Evolutionary conservation across 2,113 vertebrate genomes (phyloP).

Genomic region (Oriolus oriolus): DNA sequence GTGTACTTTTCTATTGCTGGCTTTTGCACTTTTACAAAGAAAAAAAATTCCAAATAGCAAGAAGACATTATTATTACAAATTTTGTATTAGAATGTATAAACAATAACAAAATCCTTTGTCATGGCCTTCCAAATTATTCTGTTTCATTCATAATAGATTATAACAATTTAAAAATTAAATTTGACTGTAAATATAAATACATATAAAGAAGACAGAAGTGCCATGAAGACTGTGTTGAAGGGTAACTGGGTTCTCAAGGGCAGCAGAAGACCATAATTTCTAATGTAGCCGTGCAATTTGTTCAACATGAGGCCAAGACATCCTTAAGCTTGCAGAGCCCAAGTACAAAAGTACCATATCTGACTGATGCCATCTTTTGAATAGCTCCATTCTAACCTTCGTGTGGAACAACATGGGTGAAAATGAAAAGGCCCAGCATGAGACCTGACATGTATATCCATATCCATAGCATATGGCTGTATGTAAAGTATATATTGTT

Average conservation of each 20-base stretch:
- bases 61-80: not conserved
- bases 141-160: not conserved
- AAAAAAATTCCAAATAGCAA: not conserved
- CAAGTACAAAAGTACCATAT: not conserved
- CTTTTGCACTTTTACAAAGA: not conserved
- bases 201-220: not conserved
- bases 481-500: not conserved
- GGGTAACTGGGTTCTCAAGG: not conserved
- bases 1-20: not conserved
- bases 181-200: not conserved
- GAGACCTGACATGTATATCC: not conserved
- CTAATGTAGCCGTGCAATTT: not conserved
- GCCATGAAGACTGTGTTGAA: not conserved
- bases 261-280: not conserved
- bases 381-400: not conserved
- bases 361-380: not conserved
- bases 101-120: not conserved
- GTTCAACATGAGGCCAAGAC: not conserved
- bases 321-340: not conserved
- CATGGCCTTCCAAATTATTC: not conserved
- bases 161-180: not conserved
- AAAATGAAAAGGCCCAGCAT: not conserved
- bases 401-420: not conserved
- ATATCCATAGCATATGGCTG: not conserved
- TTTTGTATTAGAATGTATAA: not conserved